Percentiles rank a stretch among this genome's conserved stretches.
Conservation (phyloP, 2,797 vertebrate genomes). For the Pseudochirops cupreus region DNA sequence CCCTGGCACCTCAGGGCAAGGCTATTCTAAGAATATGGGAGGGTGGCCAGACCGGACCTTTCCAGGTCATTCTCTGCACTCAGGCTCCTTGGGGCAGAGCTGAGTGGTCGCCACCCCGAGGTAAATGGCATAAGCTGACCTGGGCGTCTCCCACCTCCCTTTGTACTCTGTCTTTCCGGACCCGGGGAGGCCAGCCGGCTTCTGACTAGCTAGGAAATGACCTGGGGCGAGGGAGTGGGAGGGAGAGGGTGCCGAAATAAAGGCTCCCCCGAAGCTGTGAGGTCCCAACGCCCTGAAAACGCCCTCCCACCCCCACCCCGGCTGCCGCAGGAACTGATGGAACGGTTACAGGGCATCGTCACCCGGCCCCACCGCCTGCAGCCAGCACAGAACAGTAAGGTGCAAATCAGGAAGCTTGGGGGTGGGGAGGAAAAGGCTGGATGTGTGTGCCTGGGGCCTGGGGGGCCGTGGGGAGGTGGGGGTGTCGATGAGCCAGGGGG, state of each 20-base stretch:
- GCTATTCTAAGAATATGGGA: not conserved
- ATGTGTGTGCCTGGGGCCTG: not conserved
- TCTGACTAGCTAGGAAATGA: not conserved
- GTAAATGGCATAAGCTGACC: not conserved
- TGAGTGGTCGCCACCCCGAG: not conserved
- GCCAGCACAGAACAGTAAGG: slow-evolving; percentile 94
- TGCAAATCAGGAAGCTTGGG: not conserved
- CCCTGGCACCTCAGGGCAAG: not conserved
- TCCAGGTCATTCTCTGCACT: not conserved
- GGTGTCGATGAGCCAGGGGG: not conserved
- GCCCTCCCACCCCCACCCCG: not conserved
- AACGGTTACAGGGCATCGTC: slow-evolving; percentile 92
- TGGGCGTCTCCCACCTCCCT: not conserved
- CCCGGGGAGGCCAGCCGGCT: not conserved
- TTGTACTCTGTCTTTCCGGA: not conserved
- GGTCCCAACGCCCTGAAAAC: not conserved
- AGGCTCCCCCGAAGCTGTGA: not conserved
- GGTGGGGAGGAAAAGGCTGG: not conserved
- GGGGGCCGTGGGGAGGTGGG: fast-evolving
- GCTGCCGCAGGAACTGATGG: slow-evolving; percentile 92
- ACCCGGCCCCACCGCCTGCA: slow-evolving; percentile 91
- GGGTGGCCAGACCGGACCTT: not conserved
- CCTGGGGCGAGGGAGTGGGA: not conserved
- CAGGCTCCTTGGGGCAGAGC: not conserved
- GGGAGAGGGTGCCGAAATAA: not conserved